Base-by-base conservation (phyloP, 2,113 vertebrate genomes). In the Formicarius rufipectus region DNA sequence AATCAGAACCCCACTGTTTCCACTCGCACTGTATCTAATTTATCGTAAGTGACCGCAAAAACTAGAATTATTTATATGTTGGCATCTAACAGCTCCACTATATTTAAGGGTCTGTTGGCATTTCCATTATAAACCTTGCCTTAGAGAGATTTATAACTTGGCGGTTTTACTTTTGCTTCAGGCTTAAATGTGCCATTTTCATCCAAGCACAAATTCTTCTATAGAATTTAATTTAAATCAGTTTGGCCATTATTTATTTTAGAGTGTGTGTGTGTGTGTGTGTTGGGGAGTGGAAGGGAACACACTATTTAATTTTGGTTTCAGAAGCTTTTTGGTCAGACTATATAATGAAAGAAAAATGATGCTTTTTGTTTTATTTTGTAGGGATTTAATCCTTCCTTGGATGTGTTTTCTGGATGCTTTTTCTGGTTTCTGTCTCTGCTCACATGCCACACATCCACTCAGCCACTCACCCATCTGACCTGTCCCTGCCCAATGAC, bases 121-220 rank as follows among this genome's bases (percentile, higher is more conserved):
- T 98, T 98, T 97, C 95, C 92, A 97, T 97, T 97, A 97, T 96
- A 97, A 98, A 85, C 45, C 94, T 97, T 98, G 66, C 89, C 91
- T 97, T 97, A 97, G 92, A 97, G 95, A 98, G 91, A 92, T 98
- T 98, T 98, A 97, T 97, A 98, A 97, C 95, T 97, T 97, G 95
- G 97, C 14, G 92, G 73, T 97, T 97, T 97, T 97, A 93, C 95
- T 97, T 98, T 97, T 96, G 96, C 97, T 98, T 97, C 96, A 96
- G 96, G 95, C 96, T 97, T 75, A 97, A 97, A 96, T 91, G 83
- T 97, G 93, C 96, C 97, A 95, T 98, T 98, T 98, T 95, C 96
- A 87, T 96, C 94, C 91, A 96, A 97, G 97, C 96, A 95, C 95
- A 97, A 97, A 97, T 97, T 97, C 88, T 96, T 97, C 93, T 89